phyloP scores from a whole-genome alignment of 2,888 invertebrate genomes.

The Harmothoe impar region DNA sequence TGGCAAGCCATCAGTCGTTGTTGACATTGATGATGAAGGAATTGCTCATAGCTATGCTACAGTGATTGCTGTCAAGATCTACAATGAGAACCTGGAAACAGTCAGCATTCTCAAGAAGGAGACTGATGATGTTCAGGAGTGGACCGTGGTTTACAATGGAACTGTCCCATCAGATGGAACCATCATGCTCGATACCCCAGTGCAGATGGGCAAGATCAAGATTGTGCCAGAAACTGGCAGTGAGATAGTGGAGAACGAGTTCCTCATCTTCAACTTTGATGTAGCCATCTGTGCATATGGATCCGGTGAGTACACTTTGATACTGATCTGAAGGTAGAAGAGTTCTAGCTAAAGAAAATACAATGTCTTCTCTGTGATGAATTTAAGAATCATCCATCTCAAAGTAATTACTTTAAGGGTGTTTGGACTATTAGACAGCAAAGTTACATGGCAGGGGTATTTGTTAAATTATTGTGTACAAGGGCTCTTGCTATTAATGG shows the following conservation, averaged over 20 bases:
- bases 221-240: conserved; percentile 19
- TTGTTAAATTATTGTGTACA: too few species aligned
- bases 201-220: conserved; percentile 27
- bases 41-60: background rate
- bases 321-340: too few species aligned
- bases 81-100: conserved; percentile 19
- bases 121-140: background rate
- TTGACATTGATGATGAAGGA: conserved; percentile 19
- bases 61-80: background rate
- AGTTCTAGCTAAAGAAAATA: too few species aligned
- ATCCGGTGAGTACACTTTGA: background rate
- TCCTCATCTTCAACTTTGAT: conserved; percentile 27
- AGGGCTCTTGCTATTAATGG: too few species aligned
- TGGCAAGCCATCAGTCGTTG: background rate
- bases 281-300: background rate
- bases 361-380: too few species aligned
- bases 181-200: background rate
- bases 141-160: background rate
- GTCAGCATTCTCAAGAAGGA: background rate
- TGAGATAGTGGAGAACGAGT: background rate
- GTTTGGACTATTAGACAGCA: too few species aligned
- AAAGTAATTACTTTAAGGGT: too few species aligned
- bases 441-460: too few species aligned
- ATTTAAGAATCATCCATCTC: too few species aligned
- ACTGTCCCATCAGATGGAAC: background rate